Evolutionary conservation across 2,888 invertebrate species (phyloP).

Genomic region (Epinotia brunnichana): DNA sequence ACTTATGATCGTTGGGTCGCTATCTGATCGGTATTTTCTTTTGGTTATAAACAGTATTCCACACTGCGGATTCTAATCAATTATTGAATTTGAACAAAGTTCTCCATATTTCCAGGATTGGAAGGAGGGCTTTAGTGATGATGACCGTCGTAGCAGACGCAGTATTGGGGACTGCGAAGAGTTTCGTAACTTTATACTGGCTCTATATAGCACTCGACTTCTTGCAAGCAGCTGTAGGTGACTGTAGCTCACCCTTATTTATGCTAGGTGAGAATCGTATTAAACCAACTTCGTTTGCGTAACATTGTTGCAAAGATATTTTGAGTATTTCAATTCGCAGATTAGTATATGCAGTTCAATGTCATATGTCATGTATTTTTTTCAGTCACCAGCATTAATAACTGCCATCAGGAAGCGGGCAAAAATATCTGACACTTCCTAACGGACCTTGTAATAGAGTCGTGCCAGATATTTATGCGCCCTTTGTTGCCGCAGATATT

Average conservation of each 20-base stretch:
- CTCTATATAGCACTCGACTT: conserved; percentile 68
- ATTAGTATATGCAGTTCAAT: too few relatives aligned
- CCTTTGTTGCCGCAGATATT: too few relatives aligned
- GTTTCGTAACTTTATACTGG: conserved; percentile 60
- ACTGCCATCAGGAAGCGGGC: too few relatives aligned
- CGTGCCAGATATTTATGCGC: too few relatives aligned
- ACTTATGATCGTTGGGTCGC: conserved; percentile 83
- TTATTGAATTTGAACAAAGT: conserved; percentile 59
- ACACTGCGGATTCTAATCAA: too few relatives aligned
- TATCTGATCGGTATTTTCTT: conserved; percentile 84
- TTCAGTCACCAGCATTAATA: neutral
- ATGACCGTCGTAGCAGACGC: conserved; percentile 53
- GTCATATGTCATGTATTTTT: conserved; percentile 10
- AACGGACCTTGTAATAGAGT: too few relatives aligned
- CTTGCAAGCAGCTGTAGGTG: conserved; percentile 70
- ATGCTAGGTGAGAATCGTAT: conserved; percentile 50
- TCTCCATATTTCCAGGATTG: conserved; percentile 47
- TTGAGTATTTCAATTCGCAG: too few relatives aligned
- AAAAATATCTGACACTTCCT: too few relatives aligned
- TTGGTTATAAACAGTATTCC: neutral
- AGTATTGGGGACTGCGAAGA: conserved; percentile 52
- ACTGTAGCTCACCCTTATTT: conserved; percentile 61
- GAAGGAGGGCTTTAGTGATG: conserved; percentile 53
- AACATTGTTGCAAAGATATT: too few relatives aligned
- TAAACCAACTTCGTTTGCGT: too few relatives aligned